Percentiles rank a stretch among this genome's conserved stretches.
Conservation (phyloP, 2,113 vertebrate genomes). For the Cynoglossus semilaevis region DNA sequence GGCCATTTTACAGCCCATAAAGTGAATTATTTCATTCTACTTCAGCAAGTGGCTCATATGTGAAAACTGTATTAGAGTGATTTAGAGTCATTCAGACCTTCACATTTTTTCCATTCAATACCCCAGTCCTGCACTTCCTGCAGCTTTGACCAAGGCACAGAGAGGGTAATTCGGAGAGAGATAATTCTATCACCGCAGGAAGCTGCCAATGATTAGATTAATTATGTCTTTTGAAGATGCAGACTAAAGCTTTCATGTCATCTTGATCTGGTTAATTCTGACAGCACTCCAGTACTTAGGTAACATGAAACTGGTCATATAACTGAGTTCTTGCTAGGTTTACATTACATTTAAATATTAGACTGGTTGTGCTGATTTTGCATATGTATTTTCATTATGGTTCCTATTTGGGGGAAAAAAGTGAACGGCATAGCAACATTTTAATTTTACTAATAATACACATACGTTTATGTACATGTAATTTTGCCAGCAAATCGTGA, state of each 20-base stretch:
- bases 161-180: constrained; percentile 1
- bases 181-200: constrained; percentile 6
- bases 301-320: constrained; percentile 27
- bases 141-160: constrained; percentile 1
- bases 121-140: background rate
- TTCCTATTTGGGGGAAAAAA: too few species aligned
- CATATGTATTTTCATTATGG: too few species aligned
- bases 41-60: background rate
- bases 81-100: constrained; percentile 2
- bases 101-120: constrained; percentile 3
- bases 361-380: too few species aligned
- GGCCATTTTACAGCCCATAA: background rate
- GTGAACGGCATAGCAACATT: too few species aligned
- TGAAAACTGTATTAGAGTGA: constrained; percentile 3
- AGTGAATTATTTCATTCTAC: constrained; percentile 1
- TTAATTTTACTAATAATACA: too few species aligned
- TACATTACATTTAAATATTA: constrained; percentile 36
- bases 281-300: constrained; percentile 17
- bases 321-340: constrained; percentile 32
- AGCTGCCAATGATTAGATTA: constrained; percentile 27
- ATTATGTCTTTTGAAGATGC: constrained; percentile 30
- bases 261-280: constrained; percentile 27
- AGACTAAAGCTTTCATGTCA: constrained; percentile 28
- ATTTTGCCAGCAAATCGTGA: too few species aligned
- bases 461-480: too few species aligned